These are phyloP conservation scores for Hypsibius dujardini DNA, from an alignment of 1,140 invertebrate species.

Conservation along the genomic window DNA sequence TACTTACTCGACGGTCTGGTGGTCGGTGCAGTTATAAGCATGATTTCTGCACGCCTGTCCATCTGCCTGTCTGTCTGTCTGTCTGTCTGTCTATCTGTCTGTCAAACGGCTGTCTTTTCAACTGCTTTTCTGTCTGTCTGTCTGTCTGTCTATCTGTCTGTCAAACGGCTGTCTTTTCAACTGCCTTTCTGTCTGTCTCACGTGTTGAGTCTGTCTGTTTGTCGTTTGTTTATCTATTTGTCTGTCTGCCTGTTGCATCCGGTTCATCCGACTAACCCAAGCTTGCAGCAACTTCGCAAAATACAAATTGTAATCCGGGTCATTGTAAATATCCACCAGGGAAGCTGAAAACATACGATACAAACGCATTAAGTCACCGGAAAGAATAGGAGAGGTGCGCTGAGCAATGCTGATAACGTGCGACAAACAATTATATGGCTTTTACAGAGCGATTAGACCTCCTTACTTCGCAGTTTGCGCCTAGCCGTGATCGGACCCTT, in stretches of 20 bases:
- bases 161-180: neutral
- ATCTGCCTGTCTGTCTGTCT: too few relatives aligned
- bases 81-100: neutral
- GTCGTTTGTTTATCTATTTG: too few relatives aligned
- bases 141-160: neutral
- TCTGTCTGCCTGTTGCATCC: too few relatives aligned
- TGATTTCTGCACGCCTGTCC: too few relatives aligned
- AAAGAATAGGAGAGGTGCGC: neutral
- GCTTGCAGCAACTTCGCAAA: neutral
- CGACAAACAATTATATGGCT: too few relatives aligned
- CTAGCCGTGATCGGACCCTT: too few relatives aligned
- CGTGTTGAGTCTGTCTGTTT: too few relatives aligned
- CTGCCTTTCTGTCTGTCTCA: neutral
- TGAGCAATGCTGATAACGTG: neutral
- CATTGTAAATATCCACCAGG: neutral
- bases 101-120: neutral
- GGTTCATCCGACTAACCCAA: constrained; percentile 1
- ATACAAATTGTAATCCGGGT: neutral
- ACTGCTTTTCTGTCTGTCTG: neutral
- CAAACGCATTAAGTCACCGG: neutral
- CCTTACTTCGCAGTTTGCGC: neutral
- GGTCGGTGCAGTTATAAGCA: too few relatives aligned
- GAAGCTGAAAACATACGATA: neutral
- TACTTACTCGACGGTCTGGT: too few relatives aligned
- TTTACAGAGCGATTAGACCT: neutral